Conservation (phyloP, 2,113 vertebrate species). For the Bubo bubo region DNA sequence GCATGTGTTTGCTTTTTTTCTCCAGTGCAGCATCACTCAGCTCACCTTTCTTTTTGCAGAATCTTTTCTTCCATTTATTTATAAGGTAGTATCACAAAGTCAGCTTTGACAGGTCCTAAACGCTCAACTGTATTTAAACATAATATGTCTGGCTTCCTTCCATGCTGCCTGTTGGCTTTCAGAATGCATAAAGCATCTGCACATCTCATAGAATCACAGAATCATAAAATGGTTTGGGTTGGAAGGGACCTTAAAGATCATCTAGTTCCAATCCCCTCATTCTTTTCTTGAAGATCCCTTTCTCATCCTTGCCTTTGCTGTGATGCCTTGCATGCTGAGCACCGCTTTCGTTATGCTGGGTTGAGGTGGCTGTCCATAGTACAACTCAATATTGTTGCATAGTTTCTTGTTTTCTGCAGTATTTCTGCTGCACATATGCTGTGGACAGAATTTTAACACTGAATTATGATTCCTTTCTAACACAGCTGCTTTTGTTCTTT, state of each 20-base stretch:
- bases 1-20: neutral
- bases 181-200: neutral
- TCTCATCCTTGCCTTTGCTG: neutral
- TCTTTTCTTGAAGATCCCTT: neutral
- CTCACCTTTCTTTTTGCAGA: neutral
- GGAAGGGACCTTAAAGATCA: no score
- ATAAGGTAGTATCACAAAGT: neutral
- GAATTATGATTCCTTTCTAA: neutral
- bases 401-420: neutral
- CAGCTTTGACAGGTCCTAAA: neutral
- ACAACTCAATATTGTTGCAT: neutral
- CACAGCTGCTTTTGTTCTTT: constrained; percentile 5
- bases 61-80: neutral
- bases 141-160: neutral
- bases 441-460: neutral
- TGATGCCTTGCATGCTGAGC: neutral
- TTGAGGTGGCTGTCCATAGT: neutral
- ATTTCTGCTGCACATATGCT: neutral
- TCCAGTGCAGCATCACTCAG: neutral
- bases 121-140: neutral
- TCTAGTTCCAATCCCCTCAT: neutral
- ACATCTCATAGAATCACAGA: no score
- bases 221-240: no score
- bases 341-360: neutral
- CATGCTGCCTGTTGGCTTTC: neutral